These are phyloP conservation scores for Aegithalos caudatus DNA, from an alignment of 2,113 vertebrate species.

Conservation along the genomic window DNA sequence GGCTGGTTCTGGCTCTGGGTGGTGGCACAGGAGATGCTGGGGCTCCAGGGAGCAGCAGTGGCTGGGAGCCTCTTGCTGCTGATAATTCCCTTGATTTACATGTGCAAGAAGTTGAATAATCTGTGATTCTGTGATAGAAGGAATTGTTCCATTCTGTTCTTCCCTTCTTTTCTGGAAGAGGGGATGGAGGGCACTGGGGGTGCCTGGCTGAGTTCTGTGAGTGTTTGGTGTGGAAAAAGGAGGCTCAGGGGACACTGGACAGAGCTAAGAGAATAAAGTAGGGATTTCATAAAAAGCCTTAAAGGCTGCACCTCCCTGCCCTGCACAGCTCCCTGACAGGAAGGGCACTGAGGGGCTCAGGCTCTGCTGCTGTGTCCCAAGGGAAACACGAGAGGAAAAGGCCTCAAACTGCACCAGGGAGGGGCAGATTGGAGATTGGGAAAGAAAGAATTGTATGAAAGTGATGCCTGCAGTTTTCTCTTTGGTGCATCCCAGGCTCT, in stretches of 20 bases:
- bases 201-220: not conserved
- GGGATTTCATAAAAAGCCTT: no score
- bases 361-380: not conserved
- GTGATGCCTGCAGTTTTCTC: no score
- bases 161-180: not conserved
- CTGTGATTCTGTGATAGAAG: rapidly evolving
- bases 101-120: not conserved
- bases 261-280: no score
- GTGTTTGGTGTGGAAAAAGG: not conserved
- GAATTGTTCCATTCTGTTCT: not conserved
- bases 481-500: no score
- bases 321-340: not conserved
- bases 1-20: not conserved
- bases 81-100: not conserved
- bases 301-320: not conserved
- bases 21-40: not conserved
- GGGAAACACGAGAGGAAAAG: no score
- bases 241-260: not conserved
- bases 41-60: not conserved
- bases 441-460: no score
- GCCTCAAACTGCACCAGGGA: not conserved
- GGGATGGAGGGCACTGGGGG: not conserved
- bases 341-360: not conserved
- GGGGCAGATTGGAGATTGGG: rapidly evolving
- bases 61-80: not conserved